Evolutionary conservation across 1,140 invertebrate species (phyloP).

Genomic region (Tigriopus japonicus): DNA sequence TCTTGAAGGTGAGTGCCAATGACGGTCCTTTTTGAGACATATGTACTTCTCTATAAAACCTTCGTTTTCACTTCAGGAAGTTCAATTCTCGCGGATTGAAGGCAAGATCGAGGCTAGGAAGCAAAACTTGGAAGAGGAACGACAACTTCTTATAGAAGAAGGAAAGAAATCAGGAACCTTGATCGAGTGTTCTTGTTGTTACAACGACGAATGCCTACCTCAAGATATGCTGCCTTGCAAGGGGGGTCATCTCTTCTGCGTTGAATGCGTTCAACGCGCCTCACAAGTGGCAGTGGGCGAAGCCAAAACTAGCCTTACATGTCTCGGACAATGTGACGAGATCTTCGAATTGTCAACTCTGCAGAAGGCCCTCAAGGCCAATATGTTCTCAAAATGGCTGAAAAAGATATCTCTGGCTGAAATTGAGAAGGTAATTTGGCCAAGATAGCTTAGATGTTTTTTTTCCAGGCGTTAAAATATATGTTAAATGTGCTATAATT

Average conservation of each 20-base stretch:
- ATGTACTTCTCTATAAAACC: no score
- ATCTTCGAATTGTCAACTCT: constrained; percentile 30
- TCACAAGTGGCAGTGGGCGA: constrained; percentile 33
- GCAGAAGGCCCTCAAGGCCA: constrained; percentile 29
- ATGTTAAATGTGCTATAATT: no score
- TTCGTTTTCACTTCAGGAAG: constrained; percentile 19
- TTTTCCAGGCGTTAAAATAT: no score
- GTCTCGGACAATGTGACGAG: constrained; percentile 28
- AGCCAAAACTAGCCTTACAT: constrained; percentile 31
- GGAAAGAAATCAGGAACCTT: constrained; percentile 24
- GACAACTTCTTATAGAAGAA: constrained; percentile 20
- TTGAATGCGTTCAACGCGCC: constrained; percentile 31
- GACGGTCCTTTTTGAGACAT: no score
- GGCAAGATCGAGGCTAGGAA: constrained; percentile 26
- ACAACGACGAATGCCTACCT: constrained; percentile 35
- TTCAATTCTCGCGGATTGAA: constrained; percentile 31
- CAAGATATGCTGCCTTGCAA: constrained; percentile 35
- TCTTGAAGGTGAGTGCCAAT: constrained; percentile 19
- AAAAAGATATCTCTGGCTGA: constrained; percentile 36
- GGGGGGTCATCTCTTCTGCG: constrained; percentile 38
- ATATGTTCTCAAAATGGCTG: constrained; percentile 34
- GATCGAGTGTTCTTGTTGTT: constrained; percentile 37
- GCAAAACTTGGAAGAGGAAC: constrained; percentile 20
- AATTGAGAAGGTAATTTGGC: constrained; percentile 26
- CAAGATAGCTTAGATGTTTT: no score